A percentile compares a stretch with the other conserved stretches of the same genome.
Conservation (phyloP, 2,797 vertebrate genomes). For the Hypotaenidia philippensis region DNA sequence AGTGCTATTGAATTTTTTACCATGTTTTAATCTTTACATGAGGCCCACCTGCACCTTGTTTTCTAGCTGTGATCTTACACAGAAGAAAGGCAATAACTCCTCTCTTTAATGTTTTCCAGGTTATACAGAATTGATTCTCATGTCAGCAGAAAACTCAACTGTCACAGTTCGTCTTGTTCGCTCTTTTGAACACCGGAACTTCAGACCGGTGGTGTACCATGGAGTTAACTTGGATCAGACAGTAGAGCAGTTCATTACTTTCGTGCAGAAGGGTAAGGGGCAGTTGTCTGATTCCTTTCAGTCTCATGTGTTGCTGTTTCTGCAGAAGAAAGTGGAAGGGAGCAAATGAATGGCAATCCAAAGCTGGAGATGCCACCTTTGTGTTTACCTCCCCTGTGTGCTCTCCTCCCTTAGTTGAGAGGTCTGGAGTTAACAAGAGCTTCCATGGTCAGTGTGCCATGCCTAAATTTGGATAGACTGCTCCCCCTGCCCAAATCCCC, state of each 20-base stretch:
- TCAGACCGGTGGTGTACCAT: conserved; percentile 88
- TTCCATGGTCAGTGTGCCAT: background rate
- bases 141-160: conserved; percentile 80
- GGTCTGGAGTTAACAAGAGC: background rate
- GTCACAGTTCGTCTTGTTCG: conserved; percentile 92
- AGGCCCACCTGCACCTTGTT: background rate
- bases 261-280: conserved; percentile 84
- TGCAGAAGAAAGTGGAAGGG: background rate
- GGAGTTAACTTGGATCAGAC: conserved; percentile 85
- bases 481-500: background rate
- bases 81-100: background rate
- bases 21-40: background rate
- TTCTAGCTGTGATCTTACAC: background rate
- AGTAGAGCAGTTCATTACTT: conserved; percentile 85
- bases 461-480: background rate
- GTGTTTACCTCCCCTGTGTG: background rate
- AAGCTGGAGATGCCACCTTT: background rate
- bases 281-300: background rate
- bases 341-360: background rate
- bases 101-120: conserved; percentile 9
- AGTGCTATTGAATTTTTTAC: background rate
- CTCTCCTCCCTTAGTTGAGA: background rate
- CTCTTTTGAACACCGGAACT: conserved; percentile 93
- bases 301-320: background rate
- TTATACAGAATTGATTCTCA: conserved; percentile 15